A percentile compares a stretch with the other conserved stretches of the same genome.
Conservation (phyloP, 2,888 invertebrate genomes). For the Protonemura montana region DNA sequence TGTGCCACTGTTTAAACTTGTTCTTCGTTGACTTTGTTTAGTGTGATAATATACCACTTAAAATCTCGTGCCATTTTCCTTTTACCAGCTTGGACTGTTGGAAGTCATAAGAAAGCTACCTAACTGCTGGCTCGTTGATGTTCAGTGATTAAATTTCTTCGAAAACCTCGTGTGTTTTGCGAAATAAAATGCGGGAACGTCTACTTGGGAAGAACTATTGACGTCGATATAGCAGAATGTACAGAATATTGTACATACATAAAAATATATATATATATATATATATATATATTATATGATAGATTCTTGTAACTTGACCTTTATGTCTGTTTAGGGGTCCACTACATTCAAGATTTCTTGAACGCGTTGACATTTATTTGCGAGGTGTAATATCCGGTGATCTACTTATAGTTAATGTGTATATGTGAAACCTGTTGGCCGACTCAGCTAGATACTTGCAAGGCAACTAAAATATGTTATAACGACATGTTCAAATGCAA, state of each 20-base stretch:
- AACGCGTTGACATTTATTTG: neutral
- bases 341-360: neutral
- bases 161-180: neutral
- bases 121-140: neutral
- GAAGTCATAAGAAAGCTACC: neutral
- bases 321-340: neutral
- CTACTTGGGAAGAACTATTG: neutral
- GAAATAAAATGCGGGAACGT: neutral
- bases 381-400: neutral
- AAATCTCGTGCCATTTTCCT: slow-evolving; percentile 1
- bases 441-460: neutral
- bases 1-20: neutral
- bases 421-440: neutral
- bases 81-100: neutral
- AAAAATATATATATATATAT: too few relatives aligned
- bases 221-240: neutral
- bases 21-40: neutral
- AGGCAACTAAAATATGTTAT: neutral
- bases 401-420: neutral
- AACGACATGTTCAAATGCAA: neutral
- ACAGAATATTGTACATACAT: neutral
- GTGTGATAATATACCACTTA: neutral
- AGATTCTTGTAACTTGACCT: neutral
- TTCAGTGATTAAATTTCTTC: neutral
- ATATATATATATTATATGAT: too few relatives aligned